phyloP scores from a whole-genome alignment of 2,888 invertebrate species.

The Cheilosia scutellata region DNA sequence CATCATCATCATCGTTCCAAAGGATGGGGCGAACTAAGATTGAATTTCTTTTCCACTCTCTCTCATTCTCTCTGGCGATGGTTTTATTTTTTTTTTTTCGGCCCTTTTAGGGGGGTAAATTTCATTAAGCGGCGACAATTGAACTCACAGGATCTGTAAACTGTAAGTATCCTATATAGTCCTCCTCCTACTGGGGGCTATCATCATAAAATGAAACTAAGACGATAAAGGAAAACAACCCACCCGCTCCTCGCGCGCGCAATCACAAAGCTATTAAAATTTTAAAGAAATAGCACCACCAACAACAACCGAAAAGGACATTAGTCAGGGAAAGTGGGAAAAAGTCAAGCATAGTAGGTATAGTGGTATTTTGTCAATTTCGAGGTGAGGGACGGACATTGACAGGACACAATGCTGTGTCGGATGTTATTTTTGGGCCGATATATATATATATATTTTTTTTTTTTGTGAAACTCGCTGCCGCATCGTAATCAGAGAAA shows the following conservation, averaged over 20 bases:
- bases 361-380: not conserved
- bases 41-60: slow-evolving; percentile 59
- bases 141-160: slow-evolving; percentile 67
- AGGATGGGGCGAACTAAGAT: slow-evolving; percentile 36
- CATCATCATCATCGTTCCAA: slow-evolving; percentile 8
- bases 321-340: slow-evolving; percentile 54
- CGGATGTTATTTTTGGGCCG: slow-evolving; percentile 55
- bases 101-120: slow-evolving; percentile 59
- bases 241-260: slow-evolving; percentile 28
- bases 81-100: not conserved
- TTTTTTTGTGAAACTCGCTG: slow-evolving; percentile 1
- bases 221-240: slow-evolving; percentile 61
- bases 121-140: slow-evolving; percentile 76
- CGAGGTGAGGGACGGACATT: slow-evolving; percentile 31
- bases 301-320: slow-evolving; percentile 47
- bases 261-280: slow-evolving; percentile 70
- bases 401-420: slow-evolving; percentile 56
- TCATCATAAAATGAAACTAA: slow-evolving; percentile 69
- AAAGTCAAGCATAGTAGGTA: slow-evolving; percentile 15
- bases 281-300: slow-evolving; percentile 28
- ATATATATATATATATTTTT: not conserved
- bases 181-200: slow-evolving; percentile 38
- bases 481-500: slow-evolving; percentile 58
- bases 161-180: slow-evolving; percentile 39
- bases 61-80: not conserved